Evolutionary conservation across 2,113 vertebrate species (phyloP).

Genomic region (Symphodus melops): DNA sequence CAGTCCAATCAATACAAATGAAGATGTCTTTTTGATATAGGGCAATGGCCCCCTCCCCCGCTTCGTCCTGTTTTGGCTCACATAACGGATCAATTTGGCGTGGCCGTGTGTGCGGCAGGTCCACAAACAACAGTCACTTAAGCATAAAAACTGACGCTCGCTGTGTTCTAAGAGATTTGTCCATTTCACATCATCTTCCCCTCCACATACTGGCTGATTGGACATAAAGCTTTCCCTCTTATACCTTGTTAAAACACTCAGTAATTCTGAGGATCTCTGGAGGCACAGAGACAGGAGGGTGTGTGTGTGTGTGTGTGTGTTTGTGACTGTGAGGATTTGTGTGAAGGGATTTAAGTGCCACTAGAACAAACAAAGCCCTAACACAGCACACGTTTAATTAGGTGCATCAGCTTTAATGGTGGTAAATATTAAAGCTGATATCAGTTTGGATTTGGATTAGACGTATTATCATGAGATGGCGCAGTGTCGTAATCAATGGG

Average conservation of each 20-base stretch:
- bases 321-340: constrained; percentile 19
- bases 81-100: constrained; percentile 39
- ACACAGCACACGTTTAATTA: constrained; percentile 48
- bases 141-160: constrained; percentile 36
- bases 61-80: constrained; percentile 39
- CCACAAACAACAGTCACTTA: constrained; percentile 50
- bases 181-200: constrained; percentile 6
- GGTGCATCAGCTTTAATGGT: constrained; percentile 53
- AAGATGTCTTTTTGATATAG: constrained; percentile 70
- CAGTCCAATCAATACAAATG: constrained; percentile 69
- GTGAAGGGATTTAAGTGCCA: constrained; percentile 32
- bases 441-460: constrained; percentile 65
- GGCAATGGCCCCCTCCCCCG: constrained; percentile 2
- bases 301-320: background rate
- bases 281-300: background rate
- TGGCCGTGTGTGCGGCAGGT: constrained; percentile 24
- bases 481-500: constrained; percentile 41
- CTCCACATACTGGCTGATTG: constrained; percentile 39
- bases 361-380: constrained; percentile 42
- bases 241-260: constrained; percentile 49
- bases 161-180: constrained; percentile 28
- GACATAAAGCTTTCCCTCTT: constrained; percentile 54
- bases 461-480: constrained; percentile 31
- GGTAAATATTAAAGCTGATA: constrained; percentile 58
- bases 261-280: constrained; percentile 36